phyloP scores from a whole-genome alignment of 2,797 vertebrate species.

The Rachycentron canadum region DNA sequence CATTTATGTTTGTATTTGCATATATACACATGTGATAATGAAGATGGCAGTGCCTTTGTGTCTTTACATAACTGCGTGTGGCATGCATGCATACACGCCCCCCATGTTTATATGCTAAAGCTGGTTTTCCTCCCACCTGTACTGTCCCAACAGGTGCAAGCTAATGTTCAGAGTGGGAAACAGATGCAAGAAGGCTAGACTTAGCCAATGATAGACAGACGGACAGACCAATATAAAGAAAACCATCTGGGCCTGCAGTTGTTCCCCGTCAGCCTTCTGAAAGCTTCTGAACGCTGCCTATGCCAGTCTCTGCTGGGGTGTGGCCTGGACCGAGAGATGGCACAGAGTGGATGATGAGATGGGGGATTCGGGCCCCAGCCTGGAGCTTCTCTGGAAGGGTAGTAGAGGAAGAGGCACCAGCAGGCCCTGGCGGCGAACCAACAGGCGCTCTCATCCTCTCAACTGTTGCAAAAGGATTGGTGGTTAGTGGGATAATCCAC shows the following conservation, averaged over 20 bases:
- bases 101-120: constrained; percentile 23
- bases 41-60: constrained; percentile 36
- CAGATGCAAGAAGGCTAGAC: constrained; percentile 41
- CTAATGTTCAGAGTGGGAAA: constrained; percentile 42
- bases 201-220: constrained; percentile 47
- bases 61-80: constrained; percentile 48
- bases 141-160: constrained; percentile 37
- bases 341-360: constrained; percentile 62
- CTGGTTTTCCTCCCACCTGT: constrained; percentile 56
- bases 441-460: constrained; percentile 81
- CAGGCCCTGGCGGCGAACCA: constrained; percentile 80
- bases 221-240: constrained; percentile 42
- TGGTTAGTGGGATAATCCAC: constrained; percentile 84
- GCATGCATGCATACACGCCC: constrained; percentile 27
- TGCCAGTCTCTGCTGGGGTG: constrained; percentile 66
- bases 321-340: constrained; percentile 61
- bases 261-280: constrained; percentile 38
- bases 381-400: constrained; percentile 64
- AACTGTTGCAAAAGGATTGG: constrained; percentile 85
- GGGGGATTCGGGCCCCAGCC: constrained; percentile 61
- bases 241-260: constrained; percentile 64
- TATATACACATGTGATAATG: constrained; percentile 41
- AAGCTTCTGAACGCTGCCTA: constrained; percentile 48
- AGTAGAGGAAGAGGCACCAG: constrained; percentile 67
- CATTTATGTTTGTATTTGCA: constrained; percentile 59